Evolutionary conservation across 2,797 vertebrate genomes (phyloP).

Genomic region (Malacoraja senta): DNA sequence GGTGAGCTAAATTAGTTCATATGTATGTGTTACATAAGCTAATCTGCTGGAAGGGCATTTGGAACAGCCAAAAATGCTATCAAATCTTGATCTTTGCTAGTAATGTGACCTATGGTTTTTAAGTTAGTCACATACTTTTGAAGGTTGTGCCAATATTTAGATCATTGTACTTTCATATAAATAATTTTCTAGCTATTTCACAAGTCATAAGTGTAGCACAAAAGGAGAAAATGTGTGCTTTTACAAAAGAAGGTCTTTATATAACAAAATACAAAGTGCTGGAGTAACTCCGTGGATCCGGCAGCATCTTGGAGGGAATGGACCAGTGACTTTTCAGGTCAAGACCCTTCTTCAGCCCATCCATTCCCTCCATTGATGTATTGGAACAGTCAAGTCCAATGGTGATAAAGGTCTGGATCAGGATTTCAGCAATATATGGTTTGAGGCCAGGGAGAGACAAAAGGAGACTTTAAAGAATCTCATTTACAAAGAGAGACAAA

Average conservation of each 20-base stretch:
- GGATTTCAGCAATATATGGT: too few relatives aligned
- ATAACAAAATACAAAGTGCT: too few relatives aligned
- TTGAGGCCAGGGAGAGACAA: too few relatives aligned
- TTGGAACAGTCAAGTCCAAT: too few relatives aligned
- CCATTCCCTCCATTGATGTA: too few relatives aligned
- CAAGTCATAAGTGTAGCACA: background rate
- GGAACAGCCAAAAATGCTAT: background rate
- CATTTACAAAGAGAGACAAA: too few relatives aligned
- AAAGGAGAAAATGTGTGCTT: background rate
- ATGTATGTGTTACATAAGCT: background rate
- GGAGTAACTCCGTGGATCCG: too few relatives aligned
- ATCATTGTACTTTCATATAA: background rate
- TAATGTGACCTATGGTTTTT: background rate
- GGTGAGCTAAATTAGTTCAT: background rate
- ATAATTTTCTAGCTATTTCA: background rate
- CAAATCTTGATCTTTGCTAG: background rate
- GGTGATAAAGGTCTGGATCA: too few relatives aligned
- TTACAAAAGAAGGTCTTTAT: background rate
- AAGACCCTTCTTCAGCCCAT: too few relatives aligned
- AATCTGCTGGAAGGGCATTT: background rate
- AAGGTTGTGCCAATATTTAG: background rate
- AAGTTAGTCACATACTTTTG: background rate
- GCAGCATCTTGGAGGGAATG: background rate
- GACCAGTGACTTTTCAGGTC: too few relatives aligned
- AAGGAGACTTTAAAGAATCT: too few relatives aligned